Conservation (phyloP, 53 echinoderm and acorn worm species). For the Luidia sarsii region DNA sequence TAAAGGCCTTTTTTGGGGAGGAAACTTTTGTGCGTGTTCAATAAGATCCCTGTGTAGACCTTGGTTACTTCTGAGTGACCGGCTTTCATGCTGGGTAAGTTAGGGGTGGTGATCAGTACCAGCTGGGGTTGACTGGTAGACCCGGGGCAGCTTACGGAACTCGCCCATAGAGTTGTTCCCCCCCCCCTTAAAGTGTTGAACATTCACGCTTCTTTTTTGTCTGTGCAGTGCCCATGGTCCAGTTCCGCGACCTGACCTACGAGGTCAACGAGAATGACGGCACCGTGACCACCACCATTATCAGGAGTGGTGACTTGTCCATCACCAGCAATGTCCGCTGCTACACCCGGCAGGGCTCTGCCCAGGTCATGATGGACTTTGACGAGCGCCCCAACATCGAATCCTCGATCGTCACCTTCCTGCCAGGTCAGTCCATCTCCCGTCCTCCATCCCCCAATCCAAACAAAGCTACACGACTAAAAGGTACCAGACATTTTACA, state of each 20-base stretch:
- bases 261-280: constrained; percentile 94
- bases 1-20: no score
- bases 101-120: no score
- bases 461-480: not conserved
- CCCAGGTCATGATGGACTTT: constrained; percentile 99
- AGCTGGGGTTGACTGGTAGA: no score
- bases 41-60: no score
- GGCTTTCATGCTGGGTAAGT: no score
- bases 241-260: constrained; percentile 81
- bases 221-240: constrained; percentile 94
- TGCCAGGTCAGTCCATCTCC: constrained; percentile 73
- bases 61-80: no score
- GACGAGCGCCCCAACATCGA: constrained; percentile 98
- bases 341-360: constrained; percentile 96
- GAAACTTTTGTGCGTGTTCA: no score
- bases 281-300: constrained; percentile 66
- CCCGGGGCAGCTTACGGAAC: no score
- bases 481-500: no score
- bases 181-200: no score
- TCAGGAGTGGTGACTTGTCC: constrained; percentile 85
- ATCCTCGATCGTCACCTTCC: constrained; percentile 83
- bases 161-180: no score
- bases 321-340: constrained; percentile 86
- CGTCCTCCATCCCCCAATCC: not conserved
- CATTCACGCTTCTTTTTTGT: no score